phyloP scores from a whole-genome alignment of 1,140 invertebrate species.

The Colletes gigas region DNA sequence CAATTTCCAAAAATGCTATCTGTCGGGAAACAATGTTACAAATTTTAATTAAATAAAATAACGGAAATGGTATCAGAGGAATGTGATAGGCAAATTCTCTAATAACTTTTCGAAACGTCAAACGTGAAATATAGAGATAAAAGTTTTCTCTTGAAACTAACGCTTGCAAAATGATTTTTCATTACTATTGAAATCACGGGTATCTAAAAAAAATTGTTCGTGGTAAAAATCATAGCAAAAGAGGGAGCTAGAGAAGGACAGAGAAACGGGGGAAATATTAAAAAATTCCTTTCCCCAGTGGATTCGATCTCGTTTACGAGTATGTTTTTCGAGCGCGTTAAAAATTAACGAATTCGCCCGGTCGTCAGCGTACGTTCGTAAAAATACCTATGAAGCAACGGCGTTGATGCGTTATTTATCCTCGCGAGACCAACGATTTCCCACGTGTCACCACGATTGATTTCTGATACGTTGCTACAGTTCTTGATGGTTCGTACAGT shows the following conservation, averaged over 20 bases:
- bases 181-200: constrained; percentile 29
- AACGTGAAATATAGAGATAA: neutral
- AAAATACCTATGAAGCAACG: constrained; percentile 27
- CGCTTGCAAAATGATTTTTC: neutral
- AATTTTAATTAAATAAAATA: too few species aligned
- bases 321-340: constrained; percentile 50
- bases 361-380: constrained; percentile 39
- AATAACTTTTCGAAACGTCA: neutral
- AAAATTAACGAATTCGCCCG: constrained; percentile 64
- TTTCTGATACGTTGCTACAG: constrained; percentile 16
- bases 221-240: neutral
- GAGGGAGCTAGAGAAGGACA: too few species aligned
- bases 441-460: constrained; percentile 35
- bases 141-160: neutral
- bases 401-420: constrained; percentile 42
- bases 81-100: too few species aligned
- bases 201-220: neutral
- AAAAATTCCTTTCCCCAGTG: constrained; percentile 9
- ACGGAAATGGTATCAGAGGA: too few species aligned
- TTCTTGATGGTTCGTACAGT: neutral
- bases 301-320: constrained; percentile 11
- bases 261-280: constrained; percentile 9
- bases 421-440: constrained; percentile 36
- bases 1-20: too few species aligned
- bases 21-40: too few species aligned